These are phyloP conservation scores for Allophyes oxyacanthae DNA, from an alignment of 2,888 invertebrate genomes.

Conservation along the genomic window DNA sequence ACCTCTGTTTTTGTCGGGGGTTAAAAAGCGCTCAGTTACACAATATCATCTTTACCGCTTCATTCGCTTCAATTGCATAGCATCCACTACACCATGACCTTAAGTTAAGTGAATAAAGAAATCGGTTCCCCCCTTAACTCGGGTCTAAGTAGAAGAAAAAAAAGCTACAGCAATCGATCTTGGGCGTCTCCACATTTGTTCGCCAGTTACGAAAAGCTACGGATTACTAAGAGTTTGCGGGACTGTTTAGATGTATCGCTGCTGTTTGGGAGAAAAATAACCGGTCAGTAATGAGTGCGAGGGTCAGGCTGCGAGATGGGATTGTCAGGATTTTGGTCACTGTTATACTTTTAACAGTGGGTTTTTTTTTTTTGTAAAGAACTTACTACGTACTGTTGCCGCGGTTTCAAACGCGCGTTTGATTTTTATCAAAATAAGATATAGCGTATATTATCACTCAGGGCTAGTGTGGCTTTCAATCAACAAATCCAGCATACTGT, in stretches of 20 bases:
- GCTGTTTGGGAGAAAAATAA: slow-evolving; percentile 47
- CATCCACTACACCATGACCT: slow-evolving; percentile 16
- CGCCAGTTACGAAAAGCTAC: slow-evolving; percentile 33
- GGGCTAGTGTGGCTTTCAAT: too few species aligned
- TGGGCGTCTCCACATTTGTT: slow-evolving; percentile 49
- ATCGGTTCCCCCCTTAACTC: slow-evolving; percentile 52
- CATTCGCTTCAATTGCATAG: slow-evolving; percentile 4
- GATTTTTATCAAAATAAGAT: too few species aligned
- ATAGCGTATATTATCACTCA: too few species aligned
- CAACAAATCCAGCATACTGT: too few species aligned
- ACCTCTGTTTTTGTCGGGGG: too few species aligned
- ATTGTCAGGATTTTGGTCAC: background rate
- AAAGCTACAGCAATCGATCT: slow-evolving; percentile 55
- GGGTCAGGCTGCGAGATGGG: background rate
- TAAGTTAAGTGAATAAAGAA: slow-evolving; percentile 55
- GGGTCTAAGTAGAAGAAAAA: slow-evolving; percentile 42
- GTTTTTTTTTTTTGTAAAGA: too few species aligned
- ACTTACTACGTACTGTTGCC: too few species aligned
- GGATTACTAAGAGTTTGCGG: slow-evolving; percentile 36
- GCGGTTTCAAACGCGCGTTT: too few species aligned
- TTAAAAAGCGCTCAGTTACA: too few species aligned
- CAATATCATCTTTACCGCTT: background rate
- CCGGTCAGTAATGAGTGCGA: slow-evolving; percentile 25
- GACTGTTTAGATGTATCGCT: slow-evolving; percentile 34
- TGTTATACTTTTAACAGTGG: background rate